These are phyloP conservation scores for Drosophila ohnishii DNA, from an alignment of 1,140 invertebrate genomes.

Conservation along the genomic window DNA sequence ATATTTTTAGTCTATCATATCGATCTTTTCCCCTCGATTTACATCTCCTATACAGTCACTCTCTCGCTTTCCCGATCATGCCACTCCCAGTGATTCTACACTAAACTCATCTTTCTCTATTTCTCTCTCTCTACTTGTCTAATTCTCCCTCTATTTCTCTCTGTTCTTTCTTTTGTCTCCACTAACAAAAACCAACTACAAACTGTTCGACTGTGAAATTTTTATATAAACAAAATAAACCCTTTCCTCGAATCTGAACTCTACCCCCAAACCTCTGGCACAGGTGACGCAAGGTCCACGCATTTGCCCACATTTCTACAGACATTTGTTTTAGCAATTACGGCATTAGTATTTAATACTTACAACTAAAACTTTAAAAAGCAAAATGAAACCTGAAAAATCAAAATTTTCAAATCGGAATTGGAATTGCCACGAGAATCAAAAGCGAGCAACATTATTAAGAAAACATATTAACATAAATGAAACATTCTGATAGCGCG, in stretches of 20 bases:
- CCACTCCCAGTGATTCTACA: conserved; percentile 45
- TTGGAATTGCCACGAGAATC: conserved; percentile 72
- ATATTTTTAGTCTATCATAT: too few species aligned
- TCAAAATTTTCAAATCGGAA: conserved; percentile 60
- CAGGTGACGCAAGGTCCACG: conserved; percentile 76
- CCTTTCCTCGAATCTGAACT: conserved; percentile 36
- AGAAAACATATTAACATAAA: conserved; percentile 49
- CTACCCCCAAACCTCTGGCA: conserved; percentile 33
- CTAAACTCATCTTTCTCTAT: conserved; percentile 69
- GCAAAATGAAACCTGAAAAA: conserved; percentile 38
- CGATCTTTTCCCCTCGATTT: not conserved
- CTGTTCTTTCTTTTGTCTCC: conserved; percentile 73
- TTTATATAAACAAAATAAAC: conserved; percentile 36
- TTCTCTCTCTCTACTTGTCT: conserved; percentile 68
- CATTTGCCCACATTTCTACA: conserved; percentile 76
- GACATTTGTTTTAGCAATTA: conserved; percentile 78
- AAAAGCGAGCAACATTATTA: conserved; percentile 60
- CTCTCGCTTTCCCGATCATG: conserved; percentile 8
- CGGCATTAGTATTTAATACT: conserved; percentile 68
- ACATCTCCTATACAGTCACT: not conserved
- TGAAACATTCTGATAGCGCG: conserved; percentile 53
- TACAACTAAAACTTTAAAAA: conserved; percentile 60
- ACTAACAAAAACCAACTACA: conserved; percentile 51
- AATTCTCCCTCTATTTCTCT: conserved; percentile 67
- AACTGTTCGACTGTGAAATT: conserved; percentile 47